A percentile compares a stretch with the other conserved stretches of the same genome.
Conservation (phyloP, 2,888 invertebrate genomes). For the Hirtodrosophila duncani region DNA sequence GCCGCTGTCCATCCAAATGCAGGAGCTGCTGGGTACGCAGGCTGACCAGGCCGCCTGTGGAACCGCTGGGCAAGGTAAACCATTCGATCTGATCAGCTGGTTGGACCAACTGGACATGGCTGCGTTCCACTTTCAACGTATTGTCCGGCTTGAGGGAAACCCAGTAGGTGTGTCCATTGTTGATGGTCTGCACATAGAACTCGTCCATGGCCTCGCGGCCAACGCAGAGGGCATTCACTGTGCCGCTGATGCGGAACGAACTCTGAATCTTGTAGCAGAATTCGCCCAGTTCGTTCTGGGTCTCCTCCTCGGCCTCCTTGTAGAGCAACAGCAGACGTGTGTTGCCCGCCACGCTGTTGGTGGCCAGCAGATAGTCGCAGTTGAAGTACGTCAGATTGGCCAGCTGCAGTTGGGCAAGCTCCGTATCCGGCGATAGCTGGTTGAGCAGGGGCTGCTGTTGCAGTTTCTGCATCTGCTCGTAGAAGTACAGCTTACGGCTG, state of each 20-base stretch:
- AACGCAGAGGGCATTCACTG: conserved; percentile 36
- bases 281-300: neutral
- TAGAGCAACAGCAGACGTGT: conserved; percentile 30
- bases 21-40: conserved; percentile 69
- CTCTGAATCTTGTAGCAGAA: conserved; percentile 17
- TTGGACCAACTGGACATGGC: conserved; percentile 33
- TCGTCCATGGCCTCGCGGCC: conserved; percentile 14
- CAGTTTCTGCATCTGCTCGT: conserved; percentile 6
- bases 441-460: conserved; percentile 1
- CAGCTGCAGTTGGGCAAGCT: conserved; percentile 22
- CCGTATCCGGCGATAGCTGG: conserved; percentile 10
- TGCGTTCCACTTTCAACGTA: conserved; percentile 15
- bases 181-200: conserved; percentile 45
- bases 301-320: conserved; percentile 5
- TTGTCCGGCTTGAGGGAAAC: conserved; percentile 16
- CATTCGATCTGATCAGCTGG: conserved; percentile 51
- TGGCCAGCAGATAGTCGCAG: conserved; percentile 38
- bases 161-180: conserved; percentile 40
- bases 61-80: conserved; percentile 10
- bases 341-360: conserved; percentile 16
- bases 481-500: conserved; percentile 39
- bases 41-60: conserved; percentile 51
- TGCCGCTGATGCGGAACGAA: conserved; percentile 34
- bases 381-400: conserved; percentile 34
- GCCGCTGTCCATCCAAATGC: conserved; percentile 64